Percentiles rank a stretch among this genome's conserved stretches.
Evolutionary conservation across 2,113 vertebrate genomes (phyloP).

Genomic region (Ammospiza nelsoni): DNA sequence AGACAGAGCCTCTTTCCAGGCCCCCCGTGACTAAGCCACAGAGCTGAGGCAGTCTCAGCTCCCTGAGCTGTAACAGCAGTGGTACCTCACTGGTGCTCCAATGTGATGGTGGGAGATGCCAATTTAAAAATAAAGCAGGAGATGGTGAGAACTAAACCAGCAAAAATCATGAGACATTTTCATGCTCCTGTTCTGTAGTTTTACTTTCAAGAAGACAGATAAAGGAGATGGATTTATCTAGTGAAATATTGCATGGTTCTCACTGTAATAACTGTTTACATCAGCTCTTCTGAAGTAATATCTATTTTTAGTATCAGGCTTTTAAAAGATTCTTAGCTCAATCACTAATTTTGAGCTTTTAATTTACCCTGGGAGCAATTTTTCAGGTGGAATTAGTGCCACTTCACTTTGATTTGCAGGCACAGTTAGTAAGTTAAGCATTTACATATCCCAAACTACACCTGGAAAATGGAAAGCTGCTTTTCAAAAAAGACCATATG

Average conservation of each 20-base stretch:
- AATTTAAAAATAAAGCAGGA: neutral
- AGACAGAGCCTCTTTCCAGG: neutral
- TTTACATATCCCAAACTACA: neutral
- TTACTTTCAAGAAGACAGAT: neutral
- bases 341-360: neutral
- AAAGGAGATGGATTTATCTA: neutral
- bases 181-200: neutral
- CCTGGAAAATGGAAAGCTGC: neutral
- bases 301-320: neutral
- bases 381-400: neutral
- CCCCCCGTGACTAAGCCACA: neutral
- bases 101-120: neutral
- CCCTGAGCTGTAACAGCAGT: fast-evolving
- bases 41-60: neutral
- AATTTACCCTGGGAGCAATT: neutral
- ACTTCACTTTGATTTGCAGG: neutral
- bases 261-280: neutral
- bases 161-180: neutral
- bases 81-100: neutral
- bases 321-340: conserved; percentile 17
- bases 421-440: neutral
- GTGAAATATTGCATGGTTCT: neutral
- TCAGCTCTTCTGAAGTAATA: neutral
- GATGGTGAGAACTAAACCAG: neutral
- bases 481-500: neutral